These are phyloP conservation scores for Melospiza georgiana DNA, from an alignment of 2,113 vertebrate genomes.

Conservation along the genomic window DNA sequence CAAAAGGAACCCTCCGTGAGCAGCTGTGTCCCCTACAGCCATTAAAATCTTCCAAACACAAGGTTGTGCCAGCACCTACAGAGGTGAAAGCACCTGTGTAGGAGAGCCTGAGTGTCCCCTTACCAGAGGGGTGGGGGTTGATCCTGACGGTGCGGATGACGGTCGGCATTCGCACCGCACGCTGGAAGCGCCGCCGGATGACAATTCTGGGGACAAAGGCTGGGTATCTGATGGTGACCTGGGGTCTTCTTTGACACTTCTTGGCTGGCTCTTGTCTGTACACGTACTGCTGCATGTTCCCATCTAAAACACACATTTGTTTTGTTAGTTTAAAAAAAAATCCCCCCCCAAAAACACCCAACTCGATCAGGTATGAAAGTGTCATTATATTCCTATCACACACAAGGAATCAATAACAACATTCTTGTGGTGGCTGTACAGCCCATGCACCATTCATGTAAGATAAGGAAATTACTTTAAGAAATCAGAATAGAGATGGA, in stretches of 20 bases:
- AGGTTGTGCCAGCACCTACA: background rate
- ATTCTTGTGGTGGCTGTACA: background rate
- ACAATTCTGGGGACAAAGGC: constrained; percentile 49
- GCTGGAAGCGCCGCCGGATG: constrained; percentile 69
- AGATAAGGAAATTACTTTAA: background rate
- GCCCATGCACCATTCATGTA: background rate
- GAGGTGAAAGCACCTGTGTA: background rate
- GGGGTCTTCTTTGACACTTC: constrained; percentile 74
- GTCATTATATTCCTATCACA: fast-evolving
- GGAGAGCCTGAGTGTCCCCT: background rate
- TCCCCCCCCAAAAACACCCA: background rate
- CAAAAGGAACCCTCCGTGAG: background rate
- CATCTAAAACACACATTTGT: constrained; percentile 71
- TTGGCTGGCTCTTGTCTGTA: constrained; percentile 80
- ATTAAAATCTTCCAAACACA: background rate
- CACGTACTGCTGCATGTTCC: constrained; percentile 87
- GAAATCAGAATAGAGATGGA: background rate
- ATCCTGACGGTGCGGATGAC: constrained; percentile 62
- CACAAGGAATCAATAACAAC: background rate
- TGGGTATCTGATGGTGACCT: constrained; percentile 45
- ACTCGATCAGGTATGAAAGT: background rate
- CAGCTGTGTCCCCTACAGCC: background rate
- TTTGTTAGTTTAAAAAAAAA: background rate
- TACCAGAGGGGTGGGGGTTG: constrained; percentile 17
- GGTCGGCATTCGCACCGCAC: background rate